These are phyloP conservation scores for Fundulus diaphanus DNA, from an alignment of 2,797 vertebrate genomes.

Conservation along the genomic window DNA sequence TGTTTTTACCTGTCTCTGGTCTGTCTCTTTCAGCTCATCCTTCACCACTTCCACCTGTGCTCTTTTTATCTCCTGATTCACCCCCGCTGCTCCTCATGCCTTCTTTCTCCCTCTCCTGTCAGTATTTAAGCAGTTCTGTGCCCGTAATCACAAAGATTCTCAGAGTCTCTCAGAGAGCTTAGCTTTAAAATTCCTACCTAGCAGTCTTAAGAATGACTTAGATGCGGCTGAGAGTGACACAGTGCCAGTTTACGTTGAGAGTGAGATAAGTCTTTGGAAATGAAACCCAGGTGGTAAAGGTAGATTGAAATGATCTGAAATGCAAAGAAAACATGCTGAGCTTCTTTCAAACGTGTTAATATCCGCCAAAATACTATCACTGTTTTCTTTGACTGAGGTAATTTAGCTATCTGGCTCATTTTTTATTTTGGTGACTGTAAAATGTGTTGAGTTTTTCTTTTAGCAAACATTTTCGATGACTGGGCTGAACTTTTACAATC, in stretches of 20 bases:
- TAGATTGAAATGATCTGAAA: neutral
- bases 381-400: neutral
- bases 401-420: neutral
- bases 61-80: no score
- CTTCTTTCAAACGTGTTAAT: slow-evolving; percentile 1
- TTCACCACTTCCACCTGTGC: no score
- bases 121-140: no score
- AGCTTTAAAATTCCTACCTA: no score
- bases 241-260: neutral
- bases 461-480: neutral
- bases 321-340: neutral
- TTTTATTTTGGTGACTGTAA: neutral
- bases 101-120: no score
- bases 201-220: no score
- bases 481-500: neutral
- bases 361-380: neutral
- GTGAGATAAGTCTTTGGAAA: neutral
- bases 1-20: no score
- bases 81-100: no score
- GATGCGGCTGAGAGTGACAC: no score
- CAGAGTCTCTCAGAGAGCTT: no score
- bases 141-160: no score
- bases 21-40: no score
- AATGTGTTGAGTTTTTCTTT: neutral
- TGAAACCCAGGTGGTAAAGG: neutral